A percentile compares a stretch with the other conserved stretches of the same genome.
phyloP scores from a whole-genome alignment of 2,797 vertebrate genomes.

The Parotocinclus haroldoi region DNA sequence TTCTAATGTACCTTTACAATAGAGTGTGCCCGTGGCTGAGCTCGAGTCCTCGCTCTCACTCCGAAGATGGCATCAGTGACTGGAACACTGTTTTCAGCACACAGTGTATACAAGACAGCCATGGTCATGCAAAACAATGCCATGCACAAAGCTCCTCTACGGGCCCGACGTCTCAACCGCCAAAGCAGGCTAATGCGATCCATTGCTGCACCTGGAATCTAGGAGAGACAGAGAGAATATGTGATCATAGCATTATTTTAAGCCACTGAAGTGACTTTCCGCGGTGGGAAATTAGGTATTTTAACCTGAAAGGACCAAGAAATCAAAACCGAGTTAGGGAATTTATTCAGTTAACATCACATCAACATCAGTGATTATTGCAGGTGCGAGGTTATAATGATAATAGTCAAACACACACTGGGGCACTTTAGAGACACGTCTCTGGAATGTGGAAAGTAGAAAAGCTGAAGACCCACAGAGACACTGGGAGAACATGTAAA shows the following conservation, averaged over 20 bases:
- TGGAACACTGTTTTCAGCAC: conserved; percentile 76
- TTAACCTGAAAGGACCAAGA: neutral
- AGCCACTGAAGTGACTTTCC: no score
- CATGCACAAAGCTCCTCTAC: conserved; percentile 72
- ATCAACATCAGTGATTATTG: no score
- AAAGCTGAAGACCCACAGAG: no score
- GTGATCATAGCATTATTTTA: no score
- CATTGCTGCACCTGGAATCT: conserved; percentile 72
- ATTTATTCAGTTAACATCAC: no score
- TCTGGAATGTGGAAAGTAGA: no score
- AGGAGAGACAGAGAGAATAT: conserved; percentile 10
- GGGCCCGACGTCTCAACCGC: conserved; percentile 72
- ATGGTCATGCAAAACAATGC: conserved; percentile 72
- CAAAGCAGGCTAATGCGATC: conserved; percentile 74
- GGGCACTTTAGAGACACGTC: no score
- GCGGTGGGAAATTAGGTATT: neutral
- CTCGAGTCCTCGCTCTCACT: conserved; percentile 71
- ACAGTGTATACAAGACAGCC: conserved; percentile 75
- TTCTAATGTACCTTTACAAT: conserved; percentile 63
- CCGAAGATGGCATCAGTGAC: conserved; percentile 78
- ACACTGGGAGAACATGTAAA: no score
- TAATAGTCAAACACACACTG: no score
- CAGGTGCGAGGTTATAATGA: no score
- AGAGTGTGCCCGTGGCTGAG: conserved; percentile 66
- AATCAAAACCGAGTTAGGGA: no score